Evolutionary conservation across 2,797 vertebrate species (phyloP).

Genomic region (Peromyscus eremicus): DNA sequence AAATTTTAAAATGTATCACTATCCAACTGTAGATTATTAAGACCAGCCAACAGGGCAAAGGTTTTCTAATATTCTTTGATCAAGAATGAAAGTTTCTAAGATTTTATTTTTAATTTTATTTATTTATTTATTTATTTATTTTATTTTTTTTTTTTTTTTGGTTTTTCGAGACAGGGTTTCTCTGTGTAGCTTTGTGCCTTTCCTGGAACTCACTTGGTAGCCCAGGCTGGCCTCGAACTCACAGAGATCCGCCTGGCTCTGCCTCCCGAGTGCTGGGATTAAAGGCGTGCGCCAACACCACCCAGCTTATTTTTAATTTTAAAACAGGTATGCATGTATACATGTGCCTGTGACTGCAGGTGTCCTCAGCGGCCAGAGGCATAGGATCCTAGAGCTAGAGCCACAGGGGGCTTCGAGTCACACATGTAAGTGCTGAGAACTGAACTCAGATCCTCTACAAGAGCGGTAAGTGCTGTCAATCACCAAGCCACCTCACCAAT

Average conservation of each 20-base stretch:
- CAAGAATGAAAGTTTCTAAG: background rate
- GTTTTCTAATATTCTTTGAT: conserved; percentile 1
- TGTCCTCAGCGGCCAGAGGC: background rate
- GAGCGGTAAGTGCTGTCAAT: background rate
- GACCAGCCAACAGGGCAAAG: background rate
- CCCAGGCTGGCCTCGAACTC: too few species aligned
- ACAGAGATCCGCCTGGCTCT: too few species aligned
- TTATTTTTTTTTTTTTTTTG: too few species aligned
- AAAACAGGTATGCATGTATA: background rate
- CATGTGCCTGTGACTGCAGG: background rate
- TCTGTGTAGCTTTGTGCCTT: too few species aligned
- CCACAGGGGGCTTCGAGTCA: background rate
- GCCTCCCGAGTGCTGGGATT: too few species aligned
- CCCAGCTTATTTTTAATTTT: too few species aligned
- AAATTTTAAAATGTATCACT: conserved; percentile 18
- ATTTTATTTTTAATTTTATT: background rate
- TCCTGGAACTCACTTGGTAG: too few species aligned
- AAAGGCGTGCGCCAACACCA: too few species aligned
- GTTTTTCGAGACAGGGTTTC: too few species aligned
- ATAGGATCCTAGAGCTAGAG: background rate
- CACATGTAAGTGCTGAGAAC: too few species aligned
- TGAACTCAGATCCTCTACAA: background rate
- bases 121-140: too few species aligned
- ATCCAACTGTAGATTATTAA: background rate
- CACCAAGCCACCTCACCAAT: too few species aligned